phyloP scores from a whole-genome alignment of 2,797 vertebrate species.

The Danio kyathit region DNA sequence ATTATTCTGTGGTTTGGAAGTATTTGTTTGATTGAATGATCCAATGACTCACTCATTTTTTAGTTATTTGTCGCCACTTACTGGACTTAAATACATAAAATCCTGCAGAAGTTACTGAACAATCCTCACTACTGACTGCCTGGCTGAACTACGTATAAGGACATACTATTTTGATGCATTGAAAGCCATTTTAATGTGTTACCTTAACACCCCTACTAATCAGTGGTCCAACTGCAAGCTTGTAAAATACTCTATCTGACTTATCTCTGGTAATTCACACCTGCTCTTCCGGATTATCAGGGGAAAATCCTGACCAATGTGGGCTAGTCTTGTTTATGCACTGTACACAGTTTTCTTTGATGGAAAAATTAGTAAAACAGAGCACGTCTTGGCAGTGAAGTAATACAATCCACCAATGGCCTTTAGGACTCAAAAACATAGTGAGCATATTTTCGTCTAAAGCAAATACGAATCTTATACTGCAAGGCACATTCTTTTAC shows the following conservation, averaged over 20 bases:
- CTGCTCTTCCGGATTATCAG: conserved; percentile 14
- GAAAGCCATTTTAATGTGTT: too few species aligned
- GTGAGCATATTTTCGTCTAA: background rate
- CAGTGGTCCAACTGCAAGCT: background rate
- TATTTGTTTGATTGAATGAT: background rate
- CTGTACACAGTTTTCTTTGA: background rate
- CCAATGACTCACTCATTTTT: background rate
- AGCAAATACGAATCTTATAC: conserved; percentile 3
- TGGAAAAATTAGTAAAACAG: background rate
- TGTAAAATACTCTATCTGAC: background rate
- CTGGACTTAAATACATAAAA: background rate
- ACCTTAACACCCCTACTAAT: background rate
- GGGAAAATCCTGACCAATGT: background rate
- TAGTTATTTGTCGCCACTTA: background rate
- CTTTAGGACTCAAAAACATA: background rate
- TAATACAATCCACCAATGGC: background rate
- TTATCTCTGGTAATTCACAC: background rate
- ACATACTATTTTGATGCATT: too few species aligned
- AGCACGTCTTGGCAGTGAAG: background rate
- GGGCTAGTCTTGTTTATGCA: background rate
- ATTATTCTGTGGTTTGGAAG: background rate
- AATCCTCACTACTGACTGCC: background rate
- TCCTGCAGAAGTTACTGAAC: background rate
- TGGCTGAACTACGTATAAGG: background rate
- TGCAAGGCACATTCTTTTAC: background rate